A percentile compares a stretch with the other conserved stretches of the same genome.
These are phyloP conservation scores for Ericerus pela DNA, from an alignment of 1,140 invertebrate genomes.

Conservation along the genomic window DNA sequence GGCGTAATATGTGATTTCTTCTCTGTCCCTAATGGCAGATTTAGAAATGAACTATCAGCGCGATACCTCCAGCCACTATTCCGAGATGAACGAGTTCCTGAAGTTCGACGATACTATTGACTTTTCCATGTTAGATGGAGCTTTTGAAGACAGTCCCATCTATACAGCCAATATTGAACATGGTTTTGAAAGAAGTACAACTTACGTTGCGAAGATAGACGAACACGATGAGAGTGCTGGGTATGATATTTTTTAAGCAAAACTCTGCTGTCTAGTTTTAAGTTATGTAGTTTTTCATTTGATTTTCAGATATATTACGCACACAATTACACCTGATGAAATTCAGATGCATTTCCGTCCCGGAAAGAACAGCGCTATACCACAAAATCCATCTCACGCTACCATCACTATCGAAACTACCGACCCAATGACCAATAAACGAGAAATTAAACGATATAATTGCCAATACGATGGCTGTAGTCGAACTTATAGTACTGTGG, in stretches of 20 bases:
- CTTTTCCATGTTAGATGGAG: conserved; percentile 13
- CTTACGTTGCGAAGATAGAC: conserved; percentile 17
- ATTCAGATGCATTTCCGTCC: conserved; percentile 53
- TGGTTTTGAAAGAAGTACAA: conserved; percentile 15
- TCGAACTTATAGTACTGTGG: conserved; percentile 82
- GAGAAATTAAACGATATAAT: conserved; percentile 50
- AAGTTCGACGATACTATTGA: conserved; percentile 12
- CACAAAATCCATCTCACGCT: conserved; percentile 46
- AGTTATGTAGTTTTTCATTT: too few relatives aligned
- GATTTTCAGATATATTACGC: conserved; percentile 46
- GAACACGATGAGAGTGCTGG: conserved; percentile 15
- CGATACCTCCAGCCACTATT: not conserved
- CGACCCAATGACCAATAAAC: conserved; percentile 43
- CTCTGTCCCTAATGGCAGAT: too few relatives aligned
- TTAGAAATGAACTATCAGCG: too few relatives aligned
- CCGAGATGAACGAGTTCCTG: not conserved
- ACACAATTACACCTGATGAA: conserved; percentile 49
- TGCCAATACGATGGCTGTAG: conserved; percentile 82
- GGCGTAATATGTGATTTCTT: too few relatives aligned
- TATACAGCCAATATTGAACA: conserved; percentile 16
- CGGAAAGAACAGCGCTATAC: conserved; percentile 38
- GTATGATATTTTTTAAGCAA: too few relatives aligned
- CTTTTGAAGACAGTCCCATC: conserved; percentile 18
- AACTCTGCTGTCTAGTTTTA: too few relatives aligned
- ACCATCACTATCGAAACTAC: conserved; percentile 48